Base-by-base conservation (phyloP, 2,888 invertebrate genomes). In the Hypolimnas misippus region DNA sequence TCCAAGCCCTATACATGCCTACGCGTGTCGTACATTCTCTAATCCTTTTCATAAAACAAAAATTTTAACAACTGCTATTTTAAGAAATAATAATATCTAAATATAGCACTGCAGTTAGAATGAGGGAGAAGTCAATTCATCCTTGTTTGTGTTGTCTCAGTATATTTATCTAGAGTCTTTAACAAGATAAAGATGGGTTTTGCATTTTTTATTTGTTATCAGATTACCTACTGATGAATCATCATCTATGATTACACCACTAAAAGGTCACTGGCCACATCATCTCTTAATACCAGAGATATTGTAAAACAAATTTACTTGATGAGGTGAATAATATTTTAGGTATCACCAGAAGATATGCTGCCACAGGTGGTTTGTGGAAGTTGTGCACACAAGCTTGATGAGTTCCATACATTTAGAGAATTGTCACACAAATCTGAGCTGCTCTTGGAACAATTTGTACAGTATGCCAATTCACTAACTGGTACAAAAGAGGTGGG, bases 331-430 rank as follows among this genome's bases (percentile, higher is more conserved):
- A 76, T 77, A 73, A 71, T 77, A 72, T 93, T 92, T 75, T 89
- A 96, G 96, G 95, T 96, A 69, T 94, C 95, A 75, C 94, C 95
- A 81, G 93, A 93, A 76, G 96, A 97, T 87, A 93, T 94, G 76
- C 93, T 96, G 81, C 96, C 96, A 73, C 94, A 95, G 75, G 94
- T 96, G 75, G 94, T 97, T 72, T 97, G 97, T 89, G 93, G 94
- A 67, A 94, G 94, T 73, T 97, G 97, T 90, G 94, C 94, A 73
- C 94, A 94, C 77, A 96, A 96, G 82, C 92, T 97, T 76, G 95
- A 96, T 82, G 94, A 95, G 67, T 94, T 96, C 75, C 94, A 95
- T 85, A 95, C 95, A 76, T 96, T 97, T 92, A 94, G 95, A 84
- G 95, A 95, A 81, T 92, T 94, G 72, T 95, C 96, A 78, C 94